Conservation (phyloP, 2,888 invertebrate species). For the Gisinianus flammeolus region DNA sequence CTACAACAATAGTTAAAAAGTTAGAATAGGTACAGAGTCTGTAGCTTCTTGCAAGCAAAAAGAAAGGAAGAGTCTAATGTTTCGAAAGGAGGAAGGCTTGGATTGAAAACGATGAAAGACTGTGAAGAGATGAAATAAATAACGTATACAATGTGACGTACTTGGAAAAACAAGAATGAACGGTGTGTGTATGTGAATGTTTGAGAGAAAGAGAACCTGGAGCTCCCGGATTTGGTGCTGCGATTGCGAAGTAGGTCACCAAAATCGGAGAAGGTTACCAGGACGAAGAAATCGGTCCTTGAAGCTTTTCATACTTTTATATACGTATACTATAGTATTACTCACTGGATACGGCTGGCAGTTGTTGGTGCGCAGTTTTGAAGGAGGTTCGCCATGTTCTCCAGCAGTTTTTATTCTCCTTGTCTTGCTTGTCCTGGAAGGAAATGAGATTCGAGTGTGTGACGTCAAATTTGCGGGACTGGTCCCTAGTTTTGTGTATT, state of each 20-base stretch:
- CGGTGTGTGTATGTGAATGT: neutral
- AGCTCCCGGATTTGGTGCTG: conserved; percentile 2
- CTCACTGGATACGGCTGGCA: neutral
- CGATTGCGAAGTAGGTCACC: conserved; percentile 4
- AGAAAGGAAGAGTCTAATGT: too few relatives aligned
- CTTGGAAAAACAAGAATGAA: neutral
- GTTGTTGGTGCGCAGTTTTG: neutral
- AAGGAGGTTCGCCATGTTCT: neutral
- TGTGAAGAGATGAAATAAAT: too few relatives aligned
- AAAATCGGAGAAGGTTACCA: conserved; percentile 11
- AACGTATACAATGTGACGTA: too few relatives aligned
- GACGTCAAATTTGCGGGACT: conserved; percentile 37
- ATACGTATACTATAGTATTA: neutral
- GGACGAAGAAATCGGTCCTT: neutral
- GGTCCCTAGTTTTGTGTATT: conserved; percentile 20
- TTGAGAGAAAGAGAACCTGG: neutral
- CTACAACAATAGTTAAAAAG: too few relatives aligned
- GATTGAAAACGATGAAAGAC: too few relatives aligned
- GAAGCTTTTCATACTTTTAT: neutral
- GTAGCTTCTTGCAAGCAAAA: too few relatives aligned
- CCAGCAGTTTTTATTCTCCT: neutral
- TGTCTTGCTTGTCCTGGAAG: neutral
- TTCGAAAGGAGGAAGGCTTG: too few relatives aligned
- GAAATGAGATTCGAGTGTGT: neutral
- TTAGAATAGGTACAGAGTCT: too few relatives aligned